Conservation (phyloP, 2,113 vertebrate species). For the Megaptera novaeangliae region DNA sequence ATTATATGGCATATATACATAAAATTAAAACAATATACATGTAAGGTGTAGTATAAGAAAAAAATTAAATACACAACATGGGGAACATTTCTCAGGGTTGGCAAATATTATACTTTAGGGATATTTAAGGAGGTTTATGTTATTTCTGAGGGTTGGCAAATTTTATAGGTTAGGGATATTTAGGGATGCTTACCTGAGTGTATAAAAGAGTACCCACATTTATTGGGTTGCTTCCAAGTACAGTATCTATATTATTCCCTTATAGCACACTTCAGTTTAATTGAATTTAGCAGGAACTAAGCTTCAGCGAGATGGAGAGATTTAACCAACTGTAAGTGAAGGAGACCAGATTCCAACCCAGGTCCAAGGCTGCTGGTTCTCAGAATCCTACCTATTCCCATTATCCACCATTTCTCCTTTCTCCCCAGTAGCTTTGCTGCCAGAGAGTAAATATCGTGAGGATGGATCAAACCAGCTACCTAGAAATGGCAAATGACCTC, state of each 20-base stretch:
- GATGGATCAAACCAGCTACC: neutral
- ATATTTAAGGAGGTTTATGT: neutral
- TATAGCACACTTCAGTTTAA: neutral
- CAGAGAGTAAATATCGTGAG: neutral
- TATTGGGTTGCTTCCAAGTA: neutral
- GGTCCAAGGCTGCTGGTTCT: neutral
- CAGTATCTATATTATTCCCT: too few relatives aligned
- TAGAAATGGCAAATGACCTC: neutral
- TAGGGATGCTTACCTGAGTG: neutral
- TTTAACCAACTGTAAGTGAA: neutral
- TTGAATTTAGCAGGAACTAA: neutral
- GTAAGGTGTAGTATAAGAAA: neutral
- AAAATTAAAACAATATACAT: neutral
- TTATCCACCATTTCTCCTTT: neutral
- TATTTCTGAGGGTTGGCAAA: neutral
- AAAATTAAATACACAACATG: neutral
- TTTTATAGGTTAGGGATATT: neutral
- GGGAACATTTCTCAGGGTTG: neutral
- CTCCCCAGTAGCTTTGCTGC: neutral
- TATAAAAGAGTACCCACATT: neutral
- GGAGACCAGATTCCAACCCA: accelerated
- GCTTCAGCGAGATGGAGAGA: neutral
- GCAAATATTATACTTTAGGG: neutral
- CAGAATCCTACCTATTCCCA: too few relatives aligned
- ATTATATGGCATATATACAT: neutral